phyloP scores from a whole-genome alignment of 2,797 vertebrate species.

The Pangasius mekongensis region DNA sequence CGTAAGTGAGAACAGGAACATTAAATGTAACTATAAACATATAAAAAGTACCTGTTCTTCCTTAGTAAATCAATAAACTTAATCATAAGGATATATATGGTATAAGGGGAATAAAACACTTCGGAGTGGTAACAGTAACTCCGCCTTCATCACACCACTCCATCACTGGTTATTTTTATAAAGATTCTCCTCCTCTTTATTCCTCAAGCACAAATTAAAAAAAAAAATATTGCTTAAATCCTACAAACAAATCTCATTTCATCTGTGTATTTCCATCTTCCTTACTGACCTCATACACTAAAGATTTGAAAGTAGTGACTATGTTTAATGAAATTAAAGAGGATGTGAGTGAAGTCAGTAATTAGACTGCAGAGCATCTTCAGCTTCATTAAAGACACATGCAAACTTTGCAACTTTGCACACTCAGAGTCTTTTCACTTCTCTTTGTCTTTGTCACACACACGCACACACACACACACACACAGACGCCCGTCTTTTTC shows the following conservation, averaged over 20 bases:
- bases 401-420: neutral
- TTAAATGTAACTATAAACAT: neutral
- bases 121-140: neutral
- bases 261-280: neutral
- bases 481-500: neutral
- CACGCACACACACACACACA: neutral
- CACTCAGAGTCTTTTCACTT: neutral
- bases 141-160: neutral
- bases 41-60: too few relatives aligned
- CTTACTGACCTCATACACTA: neutral
- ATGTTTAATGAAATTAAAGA: neutral
- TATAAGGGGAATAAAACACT: neutral
- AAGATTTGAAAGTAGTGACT: neutral
- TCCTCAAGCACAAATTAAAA: neutral
- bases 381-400: neutral
- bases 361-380: neutral
- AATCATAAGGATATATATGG: neutral
- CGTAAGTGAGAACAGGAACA: neutral
- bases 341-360: neutral
- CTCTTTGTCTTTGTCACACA: neutral
- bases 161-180: neutral
- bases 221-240: neutral
- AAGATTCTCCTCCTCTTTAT: neutral
- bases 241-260: too few relatives aligned
- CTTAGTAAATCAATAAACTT: neutral